These are phyloP conservation scores for Trichomalopsis sarcophagae DNA, from an alignment of 1,140 invertebrate species.

Conservation along the genomic window DNA sequence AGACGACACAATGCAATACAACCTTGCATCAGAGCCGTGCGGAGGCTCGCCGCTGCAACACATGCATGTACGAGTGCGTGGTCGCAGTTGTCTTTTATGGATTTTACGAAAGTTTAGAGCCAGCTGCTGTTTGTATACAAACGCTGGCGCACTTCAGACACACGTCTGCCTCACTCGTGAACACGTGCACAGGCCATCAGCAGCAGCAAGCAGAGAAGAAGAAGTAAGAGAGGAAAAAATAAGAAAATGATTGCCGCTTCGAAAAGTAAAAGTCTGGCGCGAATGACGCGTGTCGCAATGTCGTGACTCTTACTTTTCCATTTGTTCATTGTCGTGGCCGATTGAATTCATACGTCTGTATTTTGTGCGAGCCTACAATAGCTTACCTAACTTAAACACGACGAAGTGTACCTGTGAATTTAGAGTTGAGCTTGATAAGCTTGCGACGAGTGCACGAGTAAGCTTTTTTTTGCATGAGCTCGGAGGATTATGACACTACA, in stretches of 20 bases:
- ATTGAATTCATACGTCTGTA: slow-evolving; percentile 20
- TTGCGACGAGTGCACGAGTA: background rate
- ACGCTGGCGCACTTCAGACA: background rate
- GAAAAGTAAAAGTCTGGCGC: slow-evolving; percentile 32
- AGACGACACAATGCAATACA: background rate
- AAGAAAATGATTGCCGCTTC: slow-evolving; percentile 39
- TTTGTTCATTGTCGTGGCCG: slow-evolving; percentile 41
- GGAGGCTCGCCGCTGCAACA: background rate
- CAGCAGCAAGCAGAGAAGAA: background rate
- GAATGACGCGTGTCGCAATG: slow-evolving; percentile 33
- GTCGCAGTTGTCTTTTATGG: slow-evolving; percentile 26
- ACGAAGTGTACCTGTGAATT: background rate
- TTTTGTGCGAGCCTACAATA: background rate
- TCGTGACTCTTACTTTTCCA: slow-evolving; percentile 40
- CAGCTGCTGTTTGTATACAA: background rate
- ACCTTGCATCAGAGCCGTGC: slow-evolving; percentile 1
- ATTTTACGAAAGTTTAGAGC: slow-evolving; percentile 27
- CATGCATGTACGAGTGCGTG: background rate
- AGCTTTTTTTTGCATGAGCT: background rate
- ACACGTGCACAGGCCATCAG: background rate
- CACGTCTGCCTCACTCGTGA: background rate
- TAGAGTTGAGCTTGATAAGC: slow-evolving; percentile 1
- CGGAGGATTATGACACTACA: too few species aligned
- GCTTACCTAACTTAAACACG: background rate
- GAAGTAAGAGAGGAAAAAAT: background rate